Percentiles rank a stretch among this genome's conserved stretches.
Conservation (phyloP, 2,797 vertebrate genomes). For the Gephyroberyx darwinii region DNA sequence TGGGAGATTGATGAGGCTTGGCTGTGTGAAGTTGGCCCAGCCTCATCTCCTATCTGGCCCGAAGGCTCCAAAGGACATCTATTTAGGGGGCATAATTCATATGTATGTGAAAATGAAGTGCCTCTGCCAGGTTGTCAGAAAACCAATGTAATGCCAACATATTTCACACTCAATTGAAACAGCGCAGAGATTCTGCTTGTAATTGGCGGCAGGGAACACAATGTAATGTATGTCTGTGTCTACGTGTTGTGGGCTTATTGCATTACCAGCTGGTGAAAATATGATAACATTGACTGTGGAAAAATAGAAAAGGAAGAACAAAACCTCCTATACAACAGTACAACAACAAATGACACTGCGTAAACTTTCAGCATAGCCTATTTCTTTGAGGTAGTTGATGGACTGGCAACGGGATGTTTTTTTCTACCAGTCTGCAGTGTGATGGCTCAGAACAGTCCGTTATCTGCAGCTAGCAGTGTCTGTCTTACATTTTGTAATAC, state of each 20-base stretch:
- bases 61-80: constrained; percentile 46
- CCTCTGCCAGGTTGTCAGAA: constrained; percentile 38
- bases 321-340: constrained; percentile 11
- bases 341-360: constrained; percentile 25
- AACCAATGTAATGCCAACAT: constrained; percentile 57
- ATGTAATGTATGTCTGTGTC: constrained; percentile 39
- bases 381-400: constrained; percentile 45
- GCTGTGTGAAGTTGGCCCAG: constrained; percentile 50
- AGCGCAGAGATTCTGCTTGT: constrained; percentile 51
- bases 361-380: constrained; percentile 27
- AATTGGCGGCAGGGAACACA: constrained; percentile 54
- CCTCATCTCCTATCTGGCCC: constrained; percentile 52
- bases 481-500: constrained; percentile 67
- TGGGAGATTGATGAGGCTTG: constrained; percentile 74
- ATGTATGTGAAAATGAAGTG: constrained; percentile 70
- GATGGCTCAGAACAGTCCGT: constrained; percentile 39
- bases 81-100: constrained; percentile 66
- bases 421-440: constrained; percentile 5
- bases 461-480: constrained; percentile 57
- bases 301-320: constrained; percentile 10
- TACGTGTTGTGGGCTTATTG: background rate
- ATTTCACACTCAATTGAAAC: constrained; percentile 65
- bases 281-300: constrained; percentile 14
- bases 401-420: constrained; percentile 16
- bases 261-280: constrained; percentile 34